Percentiles rank a stretch among this genome's conserved stretches.
Conservation (phyloP, 1,140 invertebrate species). For the Drosophila seguyi region DNA sequence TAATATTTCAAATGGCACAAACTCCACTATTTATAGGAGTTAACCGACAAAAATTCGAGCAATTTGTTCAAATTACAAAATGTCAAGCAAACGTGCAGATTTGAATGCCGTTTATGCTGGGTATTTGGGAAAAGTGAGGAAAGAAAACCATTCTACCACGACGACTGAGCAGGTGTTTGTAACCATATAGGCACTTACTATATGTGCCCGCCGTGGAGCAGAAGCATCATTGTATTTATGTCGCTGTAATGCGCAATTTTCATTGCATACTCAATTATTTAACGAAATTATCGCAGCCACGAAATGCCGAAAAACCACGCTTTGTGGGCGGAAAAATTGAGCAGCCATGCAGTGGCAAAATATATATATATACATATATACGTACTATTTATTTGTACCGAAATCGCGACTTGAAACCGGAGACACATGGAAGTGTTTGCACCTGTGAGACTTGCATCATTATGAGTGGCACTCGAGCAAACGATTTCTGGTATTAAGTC, state of each 20-base stretch:
- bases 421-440: constrained; percentile 68
- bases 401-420: constrained; percentile 38
- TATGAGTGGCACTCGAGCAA: constrained; percentile 61
- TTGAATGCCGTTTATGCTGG: constrained; percentile 50
- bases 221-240: constrained; percentile 22
- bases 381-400: constrained; percentile 37
- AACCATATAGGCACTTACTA: constrained; percentile 41
- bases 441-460: constrained; percentile 59
- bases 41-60: constrained; percentile 49
- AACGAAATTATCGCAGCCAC: constrained; percentile 63
- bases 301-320: constrained; percentile 44
- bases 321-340: constrained; percentile 36
- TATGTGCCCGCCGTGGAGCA: constrained; percentile 1
- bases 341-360: constrained; percentile 23
- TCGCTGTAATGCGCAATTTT: constrained; percentile 54
- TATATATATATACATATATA: constrained; percentile 3
- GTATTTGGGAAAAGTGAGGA: constrained; percentile 48
- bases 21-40: constrained; percentile 67
- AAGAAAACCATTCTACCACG: constrained; percentile 66
- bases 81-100: constrained; percentile 62
- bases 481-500: constrained; percentile 80
- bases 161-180: constrained; percentile 47
- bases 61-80: constrained; percentile 79
- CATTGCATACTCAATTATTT: constrained; percentile 76
- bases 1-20: constrained; percentile 41